Evolutionary conservation across 2,113 vertebrate species (phyloP), one percentile per base, ranked within the genome.

Genomic region (Planiliza haematocheilus): DNA sequence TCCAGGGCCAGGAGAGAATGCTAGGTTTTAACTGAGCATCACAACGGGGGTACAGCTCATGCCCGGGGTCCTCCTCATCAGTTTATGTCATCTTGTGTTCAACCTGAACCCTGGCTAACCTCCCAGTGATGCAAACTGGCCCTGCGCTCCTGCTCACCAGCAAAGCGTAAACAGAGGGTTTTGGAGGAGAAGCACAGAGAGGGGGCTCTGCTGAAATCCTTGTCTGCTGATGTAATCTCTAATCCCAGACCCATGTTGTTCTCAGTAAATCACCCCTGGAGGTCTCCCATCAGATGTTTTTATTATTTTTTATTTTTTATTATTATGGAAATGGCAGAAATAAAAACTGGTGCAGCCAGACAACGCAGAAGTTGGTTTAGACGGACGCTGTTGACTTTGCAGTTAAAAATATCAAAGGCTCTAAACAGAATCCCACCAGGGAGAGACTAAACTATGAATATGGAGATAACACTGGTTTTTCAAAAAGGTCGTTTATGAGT

Each of bases 61-160:
- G 76, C 77, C 75, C 7, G 38, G 52, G 82, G 72, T 81, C 81
- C 68, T 89, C 61, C 62, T 86, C 64, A 56, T 83, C 59, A 48
- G 76, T 69, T 10, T 66, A 56, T 80, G 70, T 76, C 52, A 64
- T 81, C 64, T 58, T 49, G 68, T 55, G 48, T 59, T 86, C 11
- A 58, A 41, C 48, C 34, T 91, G 83, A 93, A 92, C 90, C 90
- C 79, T 91, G 83, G 85, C 66, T 92, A 78, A 93, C 86, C 85
- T 73, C 77, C 42, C 42, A 7, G 37, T 79, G 81, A 90, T 82
- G 84, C 79, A 87, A 91, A 78, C 74, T 48, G 80, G 76, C 85
- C 82, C 43, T 2, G 17, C 76, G 73, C 61, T 65, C 75, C 65
- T 72, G 77, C 77, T 85, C 83, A 78, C 70, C 64, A 81, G 79